Conservation (phyloP, 2,888 invertebrate genomes). For the Tetanocera ferruginea region DNA sequence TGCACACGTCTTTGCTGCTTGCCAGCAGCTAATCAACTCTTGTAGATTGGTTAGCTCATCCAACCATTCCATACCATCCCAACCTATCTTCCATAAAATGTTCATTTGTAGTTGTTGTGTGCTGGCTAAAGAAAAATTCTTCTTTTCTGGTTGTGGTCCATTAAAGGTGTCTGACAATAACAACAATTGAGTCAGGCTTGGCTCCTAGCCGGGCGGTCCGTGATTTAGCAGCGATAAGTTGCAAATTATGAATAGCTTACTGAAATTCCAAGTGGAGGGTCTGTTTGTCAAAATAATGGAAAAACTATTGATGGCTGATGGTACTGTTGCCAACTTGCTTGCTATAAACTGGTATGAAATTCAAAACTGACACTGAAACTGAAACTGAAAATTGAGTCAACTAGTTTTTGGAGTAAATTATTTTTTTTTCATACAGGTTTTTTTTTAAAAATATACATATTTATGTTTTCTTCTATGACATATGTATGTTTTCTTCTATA, state of each 20-base stretch:
- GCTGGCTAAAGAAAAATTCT: not conserved
- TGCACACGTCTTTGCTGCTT: not conserved
- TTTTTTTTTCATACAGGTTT: too few species aligned
- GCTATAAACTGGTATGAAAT: too few species aligned
- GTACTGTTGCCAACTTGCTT: too few species aligned
- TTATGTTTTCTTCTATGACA: too few species aligned
- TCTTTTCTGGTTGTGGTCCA: constrained; percentile 6
- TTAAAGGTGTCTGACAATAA: constrained; percentile 5
- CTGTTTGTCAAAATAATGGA: not conserved
- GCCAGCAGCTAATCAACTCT: not conserved
- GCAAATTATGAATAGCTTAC: constrained; percentile 4
- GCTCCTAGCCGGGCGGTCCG: constrained; percentile 10
- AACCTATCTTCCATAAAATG: not conserved
- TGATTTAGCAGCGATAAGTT: not conserved
- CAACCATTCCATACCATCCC: not conserved
- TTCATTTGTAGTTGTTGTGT: not conserved
- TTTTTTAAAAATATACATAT: too few species aligned
- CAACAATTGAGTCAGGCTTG: too few species aligned
- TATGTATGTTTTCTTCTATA: too few species aligned
- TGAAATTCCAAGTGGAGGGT: constrained; percentile 8
- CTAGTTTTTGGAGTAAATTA: too few species aligned
- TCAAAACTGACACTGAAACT: too few species aligned
- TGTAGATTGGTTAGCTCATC: not conserved
- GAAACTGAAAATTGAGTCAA: too few species aligned
- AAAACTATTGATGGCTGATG: not conserved